phyloP scores from a whole-genome alignment of 2,113 vertebrate species.

The Proterorhinus semilunaris region DNA sequence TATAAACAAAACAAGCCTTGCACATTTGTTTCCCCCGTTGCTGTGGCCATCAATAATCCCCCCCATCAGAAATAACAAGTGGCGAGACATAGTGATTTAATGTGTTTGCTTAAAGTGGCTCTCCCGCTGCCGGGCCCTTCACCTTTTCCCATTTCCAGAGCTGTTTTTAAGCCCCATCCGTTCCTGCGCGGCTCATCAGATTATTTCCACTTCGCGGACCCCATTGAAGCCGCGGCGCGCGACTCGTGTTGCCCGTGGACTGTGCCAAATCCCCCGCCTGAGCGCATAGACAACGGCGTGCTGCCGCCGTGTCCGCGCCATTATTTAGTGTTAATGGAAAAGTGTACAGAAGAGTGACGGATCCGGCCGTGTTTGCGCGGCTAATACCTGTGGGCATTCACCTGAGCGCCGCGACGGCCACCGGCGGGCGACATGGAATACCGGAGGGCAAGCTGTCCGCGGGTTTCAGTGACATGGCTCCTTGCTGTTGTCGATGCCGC shows the following conservation, averaged over 20 bases:
- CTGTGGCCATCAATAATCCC: not conserved
- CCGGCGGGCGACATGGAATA: not conserved
- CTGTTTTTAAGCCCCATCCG: constrained; percentile 5
- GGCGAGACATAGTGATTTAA: not conserved
- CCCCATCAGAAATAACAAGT: not conserved
- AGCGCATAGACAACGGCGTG: constrained; percentile 18
- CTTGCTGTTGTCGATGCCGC: too few species aligned
- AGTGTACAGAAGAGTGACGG: constrained; percentile 79
- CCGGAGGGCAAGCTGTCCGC: too few species aligned
- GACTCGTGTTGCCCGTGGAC: not conserved
- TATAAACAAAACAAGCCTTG: too few species aligned
- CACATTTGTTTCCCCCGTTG: not conserved
- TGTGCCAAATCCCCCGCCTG: constrained; percentile 11
- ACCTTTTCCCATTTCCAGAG: not conserved
- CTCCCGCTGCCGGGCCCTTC: not conserved
- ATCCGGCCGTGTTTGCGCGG: constrained; percentile 75
- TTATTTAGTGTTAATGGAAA: constrained; percentile 57
- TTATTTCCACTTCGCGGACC: constrained; percentile 25
- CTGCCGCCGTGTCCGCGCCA: constrained; percentile 39
- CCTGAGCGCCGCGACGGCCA: constrained; percentile 62
- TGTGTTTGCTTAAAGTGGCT: constrained; percentile 2
- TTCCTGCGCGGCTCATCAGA: not conserved
- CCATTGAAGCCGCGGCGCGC: not conserved
- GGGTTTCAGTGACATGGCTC: too few species aligned
- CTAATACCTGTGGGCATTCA: constrained; percentile 78